Evolutionary conservation across 2,113 vertebrate species (phyloP), one percentile per base, ranked within the genome.

Genomic region (Pygoscelis antarcticus): DNA sequence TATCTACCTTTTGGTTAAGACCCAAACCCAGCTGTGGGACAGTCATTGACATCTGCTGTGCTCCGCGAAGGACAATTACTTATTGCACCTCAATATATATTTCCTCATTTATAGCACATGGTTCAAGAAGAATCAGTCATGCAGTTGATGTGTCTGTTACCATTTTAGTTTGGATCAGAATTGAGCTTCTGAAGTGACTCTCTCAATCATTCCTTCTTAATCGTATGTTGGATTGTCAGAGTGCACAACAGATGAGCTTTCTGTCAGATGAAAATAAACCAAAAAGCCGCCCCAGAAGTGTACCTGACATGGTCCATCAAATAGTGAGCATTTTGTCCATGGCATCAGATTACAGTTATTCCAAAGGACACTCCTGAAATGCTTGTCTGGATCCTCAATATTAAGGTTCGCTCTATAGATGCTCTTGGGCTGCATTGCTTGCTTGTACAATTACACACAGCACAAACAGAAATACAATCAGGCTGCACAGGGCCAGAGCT

Each of bases 241-340:
- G 26, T 1, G 5, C 8, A 38, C 19, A 19, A 9, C 3, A 36
- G 7, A 40, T 47, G 21, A 71, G 16, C 40, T 51, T 83, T 57
- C 47, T 47, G 4, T 32, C 12, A 46, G 49, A 18, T 64, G 36
- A 64, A 88, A 83, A 91, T 30, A n/a, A 74, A 40, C 12, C 4
- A 23, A 34, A 74, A 7, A 79, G 8, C 6, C 0, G 0, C 9
- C 75, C 29, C n/a, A 57, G 54, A 62, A 75, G 8, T 20, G 6
- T 6, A 61, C 16, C 27, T 61, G 52, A 22, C 16, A n/a, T 23
- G 15, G 27, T 51, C 27, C 14, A 26, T 26, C 23, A 7, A 40
- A 13, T 27, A 69, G 16, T 8, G 10, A 20, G 29, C 5, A 23
- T 83, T 79, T 66, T 51, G 9, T 29, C 57, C 3, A 1, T n/a